phyloP scores from a whole-genome alignment of 2,113 vertebrate species.

The Zosterops lateralis region DNA sequence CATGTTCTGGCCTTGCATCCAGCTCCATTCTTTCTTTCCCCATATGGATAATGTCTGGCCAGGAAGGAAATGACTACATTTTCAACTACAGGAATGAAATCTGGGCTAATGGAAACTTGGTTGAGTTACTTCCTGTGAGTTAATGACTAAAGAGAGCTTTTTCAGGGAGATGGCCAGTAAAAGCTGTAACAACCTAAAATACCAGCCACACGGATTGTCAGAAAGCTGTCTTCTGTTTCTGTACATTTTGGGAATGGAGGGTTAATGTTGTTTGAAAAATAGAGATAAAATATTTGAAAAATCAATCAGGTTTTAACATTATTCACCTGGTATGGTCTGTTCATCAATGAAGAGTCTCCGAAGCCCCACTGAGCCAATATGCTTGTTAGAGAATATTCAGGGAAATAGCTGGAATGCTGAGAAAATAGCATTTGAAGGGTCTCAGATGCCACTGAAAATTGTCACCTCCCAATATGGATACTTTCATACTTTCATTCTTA shows the following conservation, averaged over 20 bases:
- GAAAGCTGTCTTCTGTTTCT: not conserved
- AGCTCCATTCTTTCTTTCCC: not conserved
- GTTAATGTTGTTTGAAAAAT: not conserved
- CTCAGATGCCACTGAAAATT: not conserved
- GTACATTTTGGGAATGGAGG: not conserved
- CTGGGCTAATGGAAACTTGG: conserved; percentile 22
- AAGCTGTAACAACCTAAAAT: not conserved
- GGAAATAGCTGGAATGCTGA: not conserved
- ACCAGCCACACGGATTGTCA: fast-evolving
- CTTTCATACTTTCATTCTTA: not conserved
- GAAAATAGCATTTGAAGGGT: not conserved
- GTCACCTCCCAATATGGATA: not conserved
- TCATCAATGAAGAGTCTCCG: not conserved
- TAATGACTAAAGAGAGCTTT: not conserved
- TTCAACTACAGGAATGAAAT: not conserved
- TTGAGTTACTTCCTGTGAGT: not conserved
- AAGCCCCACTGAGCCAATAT: not conserved
- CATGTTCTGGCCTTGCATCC: not conserved
- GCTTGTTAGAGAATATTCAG: not conserved
- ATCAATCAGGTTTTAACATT: not conserved
- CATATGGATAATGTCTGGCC: conserved; percentile 28
- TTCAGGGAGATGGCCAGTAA: not conserved
- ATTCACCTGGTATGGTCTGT: not conserved
- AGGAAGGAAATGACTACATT: conserved; percentile 46
- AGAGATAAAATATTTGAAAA: not conserved